Base-by-base conservation (phyloP, 2,888 invertebrate species). In the Orthosia cruda region DNA sequence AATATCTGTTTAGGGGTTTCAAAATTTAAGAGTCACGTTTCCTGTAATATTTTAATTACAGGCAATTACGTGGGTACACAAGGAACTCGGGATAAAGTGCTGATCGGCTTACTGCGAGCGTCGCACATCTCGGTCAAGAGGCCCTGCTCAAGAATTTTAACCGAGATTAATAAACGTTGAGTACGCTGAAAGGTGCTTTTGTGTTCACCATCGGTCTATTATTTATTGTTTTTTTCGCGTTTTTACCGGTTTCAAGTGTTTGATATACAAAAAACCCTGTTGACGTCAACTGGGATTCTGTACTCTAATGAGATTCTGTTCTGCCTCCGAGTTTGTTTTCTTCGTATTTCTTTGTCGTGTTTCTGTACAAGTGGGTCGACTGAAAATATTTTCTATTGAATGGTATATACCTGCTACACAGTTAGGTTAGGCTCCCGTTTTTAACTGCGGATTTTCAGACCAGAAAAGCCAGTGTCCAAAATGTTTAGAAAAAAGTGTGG, bases 121-220 rank as follows among this genome's bases (percentile, higher is more conserved):
- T 69, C 74, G 69, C 71, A 84, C 83, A 81, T 74, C 57, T 75
- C 75, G 86, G 79, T 83, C 84, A 84, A 84, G 84, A 62, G 79
- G 71, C 40, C 16, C 54, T 61, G 64, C 72, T 78, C 47, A 75
- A 75, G 65, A 75, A 84, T 75, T 84, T 84, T 71, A 85, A 85
- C 83, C 70, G 57, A 68, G 75, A 75, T 82, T 83, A 84, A 81
- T 84, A 77, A 85, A 66, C 71, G 70, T 76, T 66, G 72, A 81
- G 71, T 69, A 58, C 52, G 59, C 52, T 59, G 49, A 71, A 73
- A 84, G 69, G 75, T 69, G 54, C 71, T 74, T 74, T 69, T 71
- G 58, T 75, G 80, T 67, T 57, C 47, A 58, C n/a, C 70, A 55
- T 65, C 61, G n/a, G 62, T 64, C 26, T 84, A 74, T 78, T 80